These are phyloP conservation scores for Caretta caretta DNA, from an alignment of 2,113 vertebrate genomes.

Conservation along the genomic window DNA sequence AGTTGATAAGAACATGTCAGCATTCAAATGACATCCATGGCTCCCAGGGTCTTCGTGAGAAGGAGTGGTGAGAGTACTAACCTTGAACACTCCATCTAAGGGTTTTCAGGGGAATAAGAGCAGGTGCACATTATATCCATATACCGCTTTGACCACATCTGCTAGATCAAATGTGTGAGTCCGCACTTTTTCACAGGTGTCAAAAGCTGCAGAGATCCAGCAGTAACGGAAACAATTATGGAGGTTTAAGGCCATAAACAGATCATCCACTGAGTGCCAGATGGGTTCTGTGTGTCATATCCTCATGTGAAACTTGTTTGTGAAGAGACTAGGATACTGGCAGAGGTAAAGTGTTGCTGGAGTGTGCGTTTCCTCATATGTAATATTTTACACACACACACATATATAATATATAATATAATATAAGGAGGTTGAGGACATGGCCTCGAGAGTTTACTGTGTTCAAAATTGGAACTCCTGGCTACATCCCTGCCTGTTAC, in stretches of 20 bases:
- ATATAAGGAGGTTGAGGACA: background rate
- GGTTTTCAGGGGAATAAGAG: constrained; percentile 15
- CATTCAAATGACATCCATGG: background rate
- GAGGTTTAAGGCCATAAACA: background rate
- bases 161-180: background rate
- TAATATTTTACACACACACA: background rate
- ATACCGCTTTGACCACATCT: background rate
- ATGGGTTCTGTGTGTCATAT: background rate
- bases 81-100: constrained; percentile 22
- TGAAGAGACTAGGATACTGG: background rate
- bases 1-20: background rate
- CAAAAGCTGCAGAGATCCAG: background rate
- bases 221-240: background rate
- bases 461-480: background rate
- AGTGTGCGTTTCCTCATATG: background rate
- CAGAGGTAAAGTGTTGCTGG: background rate
- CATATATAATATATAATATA: fast-evolving
- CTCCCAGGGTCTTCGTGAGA: constrained; percentile 34
- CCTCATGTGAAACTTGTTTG: background rate
- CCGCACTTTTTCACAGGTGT: background rate
- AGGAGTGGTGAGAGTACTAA: constrained; percentile 14
- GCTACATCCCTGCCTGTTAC: background rate
- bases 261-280: background rate
- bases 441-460: background rate
- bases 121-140: constrained; percentile 2